Evolutionary conservation across 2,888 invertebrate genomes (phyloP).

Genomic region (Trypoxylon attenuatum): DNA sequence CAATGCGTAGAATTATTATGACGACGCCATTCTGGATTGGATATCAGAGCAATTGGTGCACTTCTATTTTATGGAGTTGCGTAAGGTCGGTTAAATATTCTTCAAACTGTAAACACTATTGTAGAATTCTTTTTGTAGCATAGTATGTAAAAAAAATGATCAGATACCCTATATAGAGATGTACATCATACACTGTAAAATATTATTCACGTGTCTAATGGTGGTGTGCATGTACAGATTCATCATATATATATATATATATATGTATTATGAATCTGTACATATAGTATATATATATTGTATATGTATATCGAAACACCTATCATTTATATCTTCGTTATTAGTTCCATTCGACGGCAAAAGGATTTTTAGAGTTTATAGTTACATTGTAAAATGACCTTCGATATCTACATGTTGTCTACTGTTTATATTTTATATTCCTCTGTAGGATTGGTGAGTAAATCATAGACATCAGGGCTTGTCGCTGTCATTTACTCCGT

Average conservation of each 20-base stretch:
- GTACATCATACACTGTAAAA: slow-evolving; percentile 56
- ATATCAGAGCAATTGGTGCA: slow-evolving; percentile 21
- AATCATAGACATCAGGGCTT: slow-evolving; percentile 1
- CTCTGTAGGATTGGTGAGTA: slow-evolving; percentile 2
- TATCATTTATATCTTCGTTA: slow-evolving; percentile 45
- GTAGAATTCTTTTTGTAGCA: slow-evolving; percentile 49
- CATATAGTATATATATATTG: no score
- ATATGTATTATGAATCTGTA: slow-evolving; percentile 38
- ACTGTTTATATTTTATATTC: slow-evolving; percentile 1
- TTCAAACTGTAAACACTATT: slow-evolving; percentile 33
- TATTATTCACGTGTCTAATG: slow-evolving; percentile 43
- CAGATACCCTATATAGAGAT: slow-evolving; percentile 36
- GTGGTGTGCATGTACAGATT: slow-evolving; percentile 46
- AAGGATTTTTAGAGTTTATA: not conserved
- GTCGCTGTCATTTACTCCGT: slow-evolving; percentile 20
- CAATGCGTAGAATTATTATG: not conserved
- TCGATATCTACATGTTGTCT: slow-evolving; percentile 14
- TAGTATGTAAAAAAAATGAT: slow-evolving; percentile 43
- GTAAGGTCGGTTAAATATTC: slow-evolving; percentile 20
- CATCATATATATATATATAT: slow-evolving; percentile 26
- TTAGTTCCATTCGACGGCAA: not conserved
- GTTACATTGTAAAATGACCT: slow-evolving; percentile 5
- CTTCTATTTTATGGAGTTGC: slow-evolving; percentile 10
- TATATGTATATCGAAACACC: slow-evolving; percentile 34
- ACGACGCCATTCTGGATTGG: not conserved